Base-by-base conservation (phyloP, 1,140 invertebrate species). In the Lepidostoma basale region DNA sequence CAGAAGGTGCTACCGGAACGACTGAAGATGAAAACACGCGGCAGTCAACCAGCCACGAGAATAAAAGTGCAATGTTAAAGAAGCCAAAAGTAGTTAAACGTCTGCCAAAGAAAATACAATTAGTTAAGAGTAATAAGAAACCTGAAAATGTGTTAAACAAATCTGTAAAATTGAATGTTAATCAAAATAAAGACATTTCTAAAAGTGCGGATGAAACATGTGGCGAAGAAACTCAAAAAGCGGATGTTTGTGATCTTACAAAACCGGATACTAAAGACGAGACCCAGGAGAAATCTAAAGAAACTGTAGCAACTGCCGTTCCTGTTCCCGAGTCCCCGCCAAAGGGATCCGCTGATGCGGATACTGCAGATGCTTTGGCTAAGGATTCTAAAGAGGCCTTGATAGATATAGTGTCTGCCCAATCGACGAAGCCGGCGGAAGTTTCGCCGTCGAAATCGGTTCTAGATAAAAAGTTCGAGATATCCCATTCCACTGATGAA, bases 51-150 rank as follows among this genome's bases (percentile, higher is more conserved):
- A 62, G 44, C 20, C 10, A 20, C 22, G 59, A 26, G 20, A 49
- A 18, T 33, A 68, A 62, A 62, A 30, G 47, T 68, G 47, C 45
- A 68, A 56, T 58, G 60, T 36, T 25, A 16, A 68, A 52, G 16
- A 52, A 52, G 40, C 58, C 56, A 62, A 68, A 68, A 49, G 10
- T 54, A 39, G 33, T 25, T 20, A 68, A 68, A 62, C 62, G 14
- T 39, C 33, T 68, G 59, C 66, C 66, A 68, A 68, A 68, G 66
- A 68, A 68, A 62, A 47, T 39, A 39, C 28, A 54, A 28, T 62
- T 68, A 68, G 58, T 62, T 33, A 62, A 62, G 33, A 68, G 25
- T 33, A 47, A 28, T 30, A 45, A 62, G 47, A 62, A 33, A 8
- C 2, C 36, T 14, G 56, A 40, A 25, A 60, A 60, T 16, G n/a